Evolutionary conservation across 2,888 invertebrate species (phyloP).

Genomic region (Pelosia muscerda): DNA sequence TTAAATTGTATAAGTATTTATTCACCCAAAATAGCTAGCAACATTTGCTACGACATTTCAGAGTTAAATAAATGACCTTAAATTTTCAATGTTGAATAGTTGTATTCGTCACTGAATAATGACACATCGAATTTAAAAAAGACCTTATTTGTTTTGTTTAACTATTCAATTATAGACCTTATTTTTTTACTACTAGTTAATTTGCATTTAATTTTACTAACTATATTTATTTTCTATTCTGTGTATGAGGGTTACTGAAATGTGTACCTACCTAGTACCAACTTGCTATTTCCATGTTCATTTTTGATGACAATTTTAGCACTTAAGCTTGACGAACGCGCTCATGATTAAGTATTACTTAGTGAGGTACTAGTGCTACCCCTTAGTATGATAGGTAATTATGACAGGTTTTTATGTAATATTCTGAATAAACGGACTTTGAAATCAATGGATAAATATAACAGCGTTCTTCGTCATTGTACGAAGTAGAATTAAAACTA

Average conservation of each 20-base stretch:
- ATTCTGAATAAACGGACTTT: neutral
- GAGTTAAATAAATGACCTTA: neutral
- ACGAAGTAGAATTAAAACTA: neutral
- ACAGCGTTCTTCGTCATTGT: neutral
- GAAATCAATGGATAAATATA: neutral
- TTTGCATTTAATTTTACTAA: too few relatives aligned
- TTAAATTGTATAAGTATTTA: conserved; percentile 20
- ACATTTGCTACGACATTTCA: conserved; percentile 4
- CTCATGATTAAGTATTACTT: neutral
- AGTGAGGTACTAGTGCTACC: too few relatives aligned
- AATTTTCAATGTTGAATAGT: neutral
- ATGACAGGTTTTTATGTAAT: neutral
- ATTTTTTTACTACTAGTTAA: too few relatives aligned
- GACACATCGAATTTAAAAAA: neutral
- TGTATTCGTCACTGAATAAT: neutral
- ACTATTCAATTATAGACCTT: too few relatives aligned
- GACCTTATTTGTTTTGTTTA: neutral
- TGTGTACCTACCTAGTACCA: too few relatives aligned
- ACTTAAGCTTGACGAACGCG: neutral
- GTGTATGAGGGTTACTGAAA: neutral
- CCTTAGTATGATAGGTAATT: too few relatives aligned
- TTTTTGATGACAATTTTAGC: neutral
- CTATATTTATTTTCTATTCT: neutral
- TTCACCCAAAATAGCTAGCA: conserved; percentile 23
- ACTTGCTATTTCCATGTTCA: neutral